phyloP scores from a whole-genome alignment of 2,888 invertebrate genomes.

The Tridacna crocea region DNA sequence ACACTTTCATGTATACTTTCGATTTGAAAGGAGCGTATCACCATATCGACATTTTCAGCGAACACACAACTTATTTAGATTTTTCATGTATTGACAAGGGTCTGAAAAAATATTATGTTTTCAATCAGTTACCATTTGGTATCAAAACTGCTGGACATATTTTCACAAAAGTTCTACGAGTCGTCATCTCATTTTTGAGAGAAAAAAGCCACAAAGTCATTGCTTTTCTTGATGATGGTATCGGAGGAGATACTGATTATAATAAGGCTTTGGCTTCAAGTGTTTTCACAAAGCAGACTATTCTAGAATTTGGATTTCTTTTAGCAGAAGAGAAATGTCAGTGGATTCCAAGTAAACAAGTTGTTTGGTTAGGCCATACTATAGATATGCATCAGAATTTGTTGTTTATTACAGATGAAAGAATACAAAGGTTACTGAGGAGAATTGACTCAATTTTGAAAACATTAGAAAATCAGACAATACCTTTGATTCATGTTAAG shows the following conservation, averaged over 20 bases:
- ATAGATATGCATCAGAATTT: background rate
- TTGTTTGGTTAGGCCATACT: constrained; percentile 1
- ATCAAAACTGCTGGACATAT: constrained; percentile 6
- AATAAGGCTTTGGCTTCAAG: background rate
- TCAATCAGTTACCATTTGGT: background rate
- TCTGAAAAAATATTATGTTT: background rate
- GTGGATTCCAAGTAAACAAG: background rate
- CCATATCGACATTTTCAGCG: background rate
- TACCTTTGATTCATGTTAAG: background rate
- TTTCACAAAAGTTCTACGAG: background rate
- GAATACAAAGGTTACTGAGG: background rate
- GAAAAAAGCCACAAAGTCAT: background rate
- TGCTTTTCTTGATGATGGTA: background rate
- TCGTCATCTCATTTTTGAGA: background rate
- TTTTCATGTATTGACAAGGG: background rate
- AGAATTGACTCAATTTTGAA: background rate
- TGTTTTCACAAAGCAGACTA: background rate
- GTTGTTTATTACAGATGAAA: constrained; percentile 7
- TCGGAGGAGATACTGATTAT: background rate
- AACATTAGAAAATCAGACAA: background rate
- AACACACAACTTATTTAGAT: background rate
- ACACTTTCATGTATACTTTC: background rate
- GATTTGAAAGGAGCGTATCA: constrained; percentile 3
- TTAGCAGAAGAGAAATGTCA: constrained; percentile 15
- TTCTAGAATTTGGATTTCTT: constrained; percentile 7